Percentiles rank a stretch among this genome's conserved stretches.
Evolutionary conservation across 1,140 invertebrate species (phyloP).

Genomic region (Nephotettix cincticeps): DNA sequence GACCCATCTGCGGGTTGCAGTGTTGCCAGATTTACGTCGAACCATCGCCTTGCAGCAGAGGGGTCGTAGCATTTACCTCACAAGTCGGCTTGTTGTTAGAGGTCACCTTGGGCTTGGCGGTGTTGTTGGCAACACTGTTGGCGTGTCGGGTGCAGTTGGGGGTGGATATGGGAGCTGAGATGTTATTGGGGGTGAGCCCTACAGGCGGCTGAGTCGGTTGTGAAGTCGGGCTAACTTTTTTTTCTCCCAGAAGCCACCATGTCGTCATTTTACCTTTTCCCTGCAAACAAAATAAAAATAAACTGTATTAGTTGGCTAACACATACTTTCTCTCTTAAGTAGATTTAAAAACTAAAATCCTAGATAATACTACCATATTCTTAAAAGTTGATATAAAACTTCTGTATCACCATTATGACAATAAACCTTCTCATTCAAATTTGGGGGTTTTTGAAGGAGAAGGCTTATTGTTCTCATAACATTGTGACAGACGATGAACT

Average conservation of each 20-base stretch:
- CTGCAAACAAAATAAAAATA: too few relatives aligned
- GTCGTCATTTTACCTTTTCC: slow-evolving; percentile 89
- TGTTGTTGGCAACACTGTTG: slow-evolving; percentile 27
- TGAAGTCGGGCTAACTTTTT: slow-evolving; percentile 30
- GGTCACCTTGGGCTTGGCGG: slow-evolving; percentile 29
- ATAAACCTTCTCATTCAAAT: too few relatives aligned
- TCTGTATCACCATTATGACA: too few relatives aligned
- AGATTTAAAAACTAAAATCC: too few relatives aligned
- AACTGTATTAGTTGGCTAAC: too few relatives aligned
- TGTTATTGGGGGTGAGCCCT: neutral
- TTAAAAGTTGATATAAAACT: too few relatives aligned
- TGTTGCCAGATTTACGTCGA: neutral
- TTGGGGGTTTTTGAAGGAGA: too few relatives aligned
- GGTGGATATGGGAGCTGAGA: neutral
- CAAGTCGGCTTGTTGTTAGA: slow-evolving; percentile 32
- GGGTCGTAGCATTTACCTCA: slow-evolving; percentile 40
- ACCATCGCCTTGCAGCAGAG: slow-evolving; percentile 40
- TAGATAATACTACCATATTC: too few relatives aligned
- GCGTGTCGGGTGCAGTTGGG: slow-evolving; percentile 17
- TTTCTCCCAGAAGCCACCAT: slow-evolving; percentile 85
- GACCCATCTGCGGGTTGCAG: neutral
- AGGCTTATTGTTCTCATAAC: too few relatives aligned
- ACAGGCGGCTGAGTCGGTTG: neutral
- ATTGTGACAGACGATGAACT: too few relatives aligned
- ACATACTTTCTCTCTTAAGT: too few relatives aligned